These are phyloP conservation scores for Cephus rjabovi DNA, from an alignment of 2,888 invertebrate genomes.

Conservation along the genomic window DNA sequence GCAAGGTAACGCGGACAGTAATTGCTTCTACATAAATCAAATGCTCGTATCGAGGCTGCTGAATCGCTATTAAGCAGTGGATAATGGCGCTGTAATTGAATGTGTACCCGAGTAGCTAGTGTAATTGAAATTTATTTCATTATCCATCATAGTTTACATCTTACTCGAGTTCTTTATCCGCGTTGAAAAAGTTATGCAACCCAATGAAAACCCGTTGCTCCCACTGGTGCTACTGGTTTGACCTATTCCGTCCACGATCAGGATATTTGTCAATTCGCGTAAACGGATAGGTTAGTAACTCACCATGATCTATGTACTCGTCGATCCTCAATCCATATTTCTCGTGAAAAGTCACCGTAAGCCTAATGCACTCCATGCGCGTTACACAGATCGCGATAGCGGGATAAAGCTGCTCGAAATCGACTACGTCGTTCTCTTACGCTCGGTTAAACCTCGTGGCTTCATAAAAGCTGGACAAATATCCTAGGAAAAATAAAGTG, in stretches of 20 bases:
- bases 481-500: not conserved
- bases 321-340: not conserved
- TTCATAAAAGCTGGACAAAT: not conserved
- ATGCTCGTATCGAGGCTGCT: conserved; percentile 17
- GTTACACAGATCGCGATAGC: not conserved
- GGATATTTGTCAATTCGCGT: not conserved
- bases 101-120: not conserved
- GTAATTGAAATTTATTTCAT: conserved; percentile 6
- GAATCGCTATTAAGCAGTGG: conserved; percentile 17
- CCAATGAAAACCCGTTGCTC: not conserved
- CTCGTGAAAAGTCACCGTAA: not conserved
- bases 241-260: not conserved
- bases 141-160: conserved; percentile 1
- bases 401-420: not conserved
- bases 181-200: not conserved
- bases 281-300: not conserved
- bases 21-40: conserved; percentile 10
- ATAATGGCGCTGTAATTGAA: conserved; percentile 1
- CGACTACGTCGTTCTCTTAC: not conserved
- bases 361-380: not conserved
- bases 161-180: not conserved
- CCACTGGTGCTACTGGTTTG: not conserved
- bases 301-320: not conserved
- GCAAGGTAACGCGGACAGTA: conserved; percentile 1
- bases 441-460: not conserved